A percentile compares a stretch with the other conserved stretches of the same genome.
Evolutionary conservation across 2,888 invertebrate genomes (phyloP).

Genomic region (Orthosia incerta): DNA sequence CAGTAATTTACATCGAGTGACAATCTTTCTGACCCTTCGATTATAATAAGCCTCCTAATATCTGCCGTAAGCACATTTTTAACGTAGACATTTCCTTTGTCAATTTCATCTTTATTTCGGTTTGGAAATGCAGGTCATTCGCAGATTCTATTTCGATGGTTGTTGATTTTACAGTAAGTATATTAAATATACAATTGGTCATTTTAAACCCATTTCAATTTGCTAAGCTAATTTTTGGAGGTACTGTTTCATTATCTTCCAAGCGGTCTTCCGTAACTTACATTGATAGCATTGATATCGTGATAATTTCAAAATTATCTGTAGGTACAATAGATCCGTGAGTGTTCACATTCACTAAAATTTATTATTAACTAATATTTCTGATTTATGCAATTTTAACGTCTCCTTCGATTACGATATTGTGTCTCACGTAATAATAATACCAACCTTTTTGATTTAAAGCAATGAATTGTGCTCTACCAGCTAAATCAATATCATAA

Average conservation of each 20-base stretch:
- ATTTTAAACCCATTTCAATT: background rate
- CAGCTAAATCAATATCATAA: background rate
- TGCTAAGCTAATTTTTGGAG: background rate
- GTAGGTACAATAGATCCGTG: background rate
- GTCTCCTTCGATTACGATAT: background rate
- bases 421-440: background rate
- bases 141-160: background rate
- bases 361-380: background rate
- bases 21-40: background rate
- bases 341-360: slow-evolving; percentile 12
- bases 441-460: no score
- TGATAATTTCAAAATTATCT: slow-evolving; percentile 30
- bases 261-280: slow-evolving; percentile 17
- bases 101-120: background rate
- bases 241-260: slow-evolving; percentile 9
- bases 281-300: background rate
- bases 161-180: background rate
- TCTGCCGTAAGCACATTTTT: background rate
- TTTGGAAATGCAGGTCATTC: background rate
- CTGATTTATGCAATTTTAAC: slow-evolving; percentile 13
- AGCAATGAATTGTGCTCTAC: background rate
- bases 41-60: background rate
- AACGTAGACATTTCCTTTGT: no score
- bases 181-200: background rate
- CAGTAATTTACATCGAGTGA: background rate